Evolutionary conservation across 2,113 vertebrate genomes (phyloP).

Genomic region (Dissostichus mawsoni): DNA sequence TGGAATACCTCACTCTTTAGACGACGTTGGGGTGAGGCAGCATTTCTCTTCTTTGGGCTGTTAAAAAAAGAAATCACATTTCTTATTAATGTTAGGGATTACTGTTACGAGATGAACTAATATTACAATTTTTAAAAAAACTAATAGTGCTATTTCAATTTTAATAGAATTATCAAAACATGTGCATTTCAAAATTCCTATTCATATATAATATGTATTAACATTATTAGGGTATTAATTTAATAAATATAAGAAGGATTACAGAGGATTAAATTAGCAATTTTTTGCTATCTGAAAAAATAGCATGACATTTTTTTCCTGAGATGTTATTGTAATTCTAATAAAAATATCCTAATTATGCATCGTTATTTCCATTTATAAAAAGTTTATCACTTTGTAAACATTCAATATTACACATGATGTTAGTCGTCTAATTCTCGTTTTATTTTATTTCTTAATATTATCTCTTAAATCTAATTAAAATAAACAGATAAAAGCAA

Average conservation of each 20-base stretch:
- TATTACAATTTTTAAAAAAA: background rate
- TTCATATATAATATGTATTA: background rate
- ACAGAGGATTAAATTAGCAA: slow-evolving; percentile 3
- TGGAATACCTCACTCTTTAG: slow-evolving; percentile 97
- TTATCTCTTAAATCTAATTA: background rate
- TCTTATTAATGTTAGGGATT: background rate
- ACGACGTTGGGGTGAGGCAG: slow-evolving; percentile 95
- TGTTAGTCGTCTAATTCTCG: background rate
- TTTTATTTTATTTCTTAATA: background rate
- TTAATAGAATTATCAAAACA: background rate
- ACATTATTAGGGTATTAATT: background rate
- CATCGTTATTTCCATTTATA: background rate
- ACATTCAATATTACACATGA: background rate
- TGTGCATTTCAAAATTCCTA: background rate
- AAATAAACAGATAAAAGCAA: background rate
- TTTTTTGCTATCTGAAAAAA: slow-evolving; percentile 9
- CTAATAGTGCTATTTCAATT: background rate
- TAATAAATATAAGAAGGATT: background rate
- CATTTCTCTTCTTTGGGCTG: background rate
- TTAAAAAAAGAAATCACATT: background rate
- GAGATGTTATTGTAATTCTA: background rate
- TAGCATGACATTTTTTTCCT: background rate
- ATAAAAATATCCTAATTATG: background rate
- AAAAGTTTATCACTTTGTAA: background rate
- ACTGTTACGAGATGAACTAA: background rate